Evolutionary conservation across 2,888 invertebrate genomes (phyloP).

Genomic region (Sminthurides aquaticus): DNA sequence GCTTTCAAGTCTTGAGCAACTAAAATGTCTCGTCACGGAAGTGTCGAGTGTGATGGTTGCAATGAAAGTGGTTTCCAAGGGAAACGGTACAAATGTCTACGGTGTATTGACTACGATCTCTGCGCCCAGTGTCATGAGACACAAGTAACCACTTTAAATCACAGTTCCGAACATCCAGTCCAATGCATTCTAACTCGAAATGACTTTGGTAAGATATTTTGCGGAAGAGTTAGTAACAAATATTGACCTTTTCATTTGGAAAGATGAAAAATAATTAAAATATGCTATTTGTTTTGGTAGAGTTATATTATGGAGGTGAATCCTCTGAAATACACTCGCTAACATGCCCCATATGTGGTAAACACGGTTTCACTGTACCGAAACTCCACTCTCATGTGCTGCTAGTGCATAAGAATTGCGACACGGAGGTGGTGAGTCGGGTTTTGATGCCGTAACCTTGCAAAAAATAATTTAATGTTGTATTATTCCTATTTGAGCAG

Average conservation of each 20-base stretch:
- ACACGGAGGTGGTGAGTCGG: slow-evolving; percentile 71
- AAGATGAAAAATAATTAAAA: too few species aligned
- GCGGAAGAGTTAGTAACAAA: not conserved
- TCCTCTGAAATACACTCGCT: slow-evolving; percentile 87
- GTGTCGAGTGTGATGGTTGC: slow-evolving; percentile 99
- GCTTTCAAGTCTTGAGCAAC: too few species aligned
- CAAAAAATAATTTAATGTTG: too few species aligned
- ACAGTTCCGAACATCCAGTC: slow-evolving; percentile 95
- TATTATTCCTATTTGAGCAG: too few species aligned
- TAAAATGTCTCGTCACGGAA: slow-evolving; percentile 90
- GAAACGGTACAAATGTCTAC: slow-evolving; percentile 95
- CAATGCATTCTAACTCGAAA: slow-evolving; percentile 95
- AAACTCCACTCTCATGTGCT: slow-evolving; percentile 85
- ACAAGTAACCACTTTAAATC: slow-evolving; percentile 81
- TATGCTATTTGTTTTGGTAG: too few species aligned
- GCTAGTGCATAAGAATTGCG: slow-evolving; percentile 82
- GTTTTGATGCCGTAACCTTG: too few species aligned
- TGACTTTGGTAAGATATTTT: slow-evolving; percentile 74
- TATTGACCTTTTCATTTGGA: too few species aligned
- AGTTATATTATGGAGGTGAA: slow-evolving; percentile 93
- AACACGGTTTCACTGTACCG: slow-evolving; percentile 90
- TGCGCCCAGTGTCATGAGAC: slow-evolving; percentile 93
- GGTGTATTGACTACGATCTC: slow-evolving; percentile 98
- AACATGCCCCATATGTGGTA: slow-evolving; percentile 95
- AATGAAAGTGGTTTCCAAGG: slow-evolving; percentile 95